Percentiles rank a stretch among this genome's conserved stretches.
These are phyloP conservation scores for Nemotelus nigrinus DNA, from an alignment of 2,888 invertebrate genomes.

Conservation along the genomic window DNA sequence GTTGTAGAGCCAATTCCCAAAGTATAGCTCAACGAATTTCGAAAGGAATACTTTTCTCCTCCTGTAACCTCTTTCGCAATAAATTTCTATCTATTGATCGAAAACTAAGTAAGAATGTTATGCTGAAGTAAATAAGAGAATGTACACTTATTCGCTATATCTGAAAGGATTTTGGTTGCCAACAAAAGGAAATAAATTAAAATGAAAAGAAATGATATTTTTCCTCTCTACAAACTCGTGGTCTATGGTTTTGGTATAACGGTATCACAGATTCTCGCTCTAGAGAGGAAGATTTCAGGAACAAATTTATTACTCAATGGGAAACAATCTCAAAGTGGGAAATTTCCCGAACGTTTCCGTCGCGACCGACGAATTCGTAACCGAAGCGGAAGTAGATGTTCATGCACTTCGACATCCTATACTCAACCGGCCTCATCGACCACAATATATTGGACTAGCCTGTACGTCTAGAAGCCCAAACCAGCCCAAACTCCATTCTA, in stretches of 20 bases:
- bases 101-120: no score
- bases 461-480: slow-evolving; percentile 5
- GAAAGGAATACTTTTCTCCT: no score
- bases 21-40: no score
- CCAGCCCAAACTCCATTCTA: slow-evolving; percentile 2
- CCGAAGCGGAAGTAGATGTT: slow-evolving; percentile 52
- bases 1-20: no score
- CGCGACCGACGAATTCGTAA: slow-evolving; percentile 54
- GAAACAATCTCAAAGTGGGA: slow-evolving; percentile 54
- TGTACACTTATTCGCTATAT: background rate
- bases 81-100: no score
- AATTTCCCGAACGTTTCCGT: slow-evolving; percentile 53
- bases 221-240: slow-evolving; percentile 27
- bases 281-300: slow-evolving; percentile 49
- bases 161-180: slow-evolving; percentile 16
- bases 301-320: slow-evolving; percentile 52
- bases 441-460: slow-evolving; percentile 48
- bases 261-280: slow-evolving; percentile 30
- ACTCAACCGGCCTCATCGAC: slow-evolving; percentile 45
- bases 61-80: no score
- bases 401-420: slow-evolving; percentile 51
- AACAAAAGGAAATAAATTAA: slow-evolving; percentile 40
- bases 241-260: slow-evolving; percentile 19
- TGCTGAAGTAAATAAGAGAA: no score
- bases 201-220: slow-evolving; percentile 41